These are phyloP conservation scores for Cryptocephalus primarius DNA, from an alignment of 2,888 invertebrate genomes.

Conservation along the genomic window DNA sequence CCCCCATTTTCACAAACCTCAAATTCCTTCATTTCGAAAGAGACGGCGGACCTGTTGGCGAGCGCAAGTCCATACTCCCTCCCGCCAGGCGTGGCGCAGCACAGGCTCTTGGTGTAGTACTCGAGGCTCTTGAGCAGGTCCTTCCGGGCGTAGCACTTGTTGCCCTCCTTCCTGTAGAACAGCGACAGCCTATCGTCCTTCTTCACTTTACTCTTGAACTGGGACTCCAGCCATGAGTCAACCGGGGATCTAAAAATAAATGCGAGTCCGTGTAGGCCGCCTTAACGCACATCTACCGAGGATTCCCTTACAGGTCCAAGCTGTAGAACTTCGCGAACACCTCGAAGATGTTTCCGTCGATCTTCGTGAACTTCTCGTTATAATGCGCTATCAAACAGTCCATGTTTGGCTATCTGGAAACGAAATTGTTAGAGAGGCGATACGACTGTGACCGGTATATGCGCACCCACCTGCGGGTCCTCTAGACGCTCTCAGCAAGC, in stretches of 20 bases:
- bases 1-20: slow-evolving; percentile 36
- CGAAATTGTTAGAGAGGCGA: too few species aligned
- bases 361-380: slow-evolving; percentile 23
- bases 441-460: too few species aligned
- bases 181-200: slow-evolving; percentile 31
- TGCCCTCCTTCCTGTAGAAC: slow-evolving; percentile 41
- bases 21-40: slow-evolving; percentile 47
- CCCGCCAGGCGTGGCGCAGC: slow-evolving; percentile 44
- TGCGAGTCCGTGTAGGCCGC: neutral
- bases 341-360: slow-evolving; percentile 27
- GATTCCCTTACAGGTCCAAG: slow-evolving; percentile 22
- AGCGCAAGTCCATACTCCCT: slow-evolving; percentile 50
- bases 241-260: slow-evolving; percentile 28
- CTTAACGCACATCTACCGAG: slow-evolving; percentile 1
- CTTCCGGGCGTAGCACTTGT: slow-evolving; percentile 46
- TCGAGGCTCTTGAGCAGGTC: slow-evolving; percentile 42
- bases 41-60: slow-evolving; percentile 59
- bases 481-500: too few species aligned
- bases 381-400: slow-evolving; percentile 26
- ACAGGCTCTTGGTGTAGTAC: slow-evolving; percentile 52
- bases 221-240: slow-evolving; percentile 29
- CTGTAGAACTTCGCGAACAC: slow-evolving; percentile 25
- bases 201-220: slow-evolving; percentile 23
- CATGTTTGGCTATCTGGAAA: slow-evolving; percentile 13
- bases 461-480: too few species aligned